phyloP scores from a whole-genome alignment of 2,888 invertebrate species.

The Idaea aversata region DNA sequence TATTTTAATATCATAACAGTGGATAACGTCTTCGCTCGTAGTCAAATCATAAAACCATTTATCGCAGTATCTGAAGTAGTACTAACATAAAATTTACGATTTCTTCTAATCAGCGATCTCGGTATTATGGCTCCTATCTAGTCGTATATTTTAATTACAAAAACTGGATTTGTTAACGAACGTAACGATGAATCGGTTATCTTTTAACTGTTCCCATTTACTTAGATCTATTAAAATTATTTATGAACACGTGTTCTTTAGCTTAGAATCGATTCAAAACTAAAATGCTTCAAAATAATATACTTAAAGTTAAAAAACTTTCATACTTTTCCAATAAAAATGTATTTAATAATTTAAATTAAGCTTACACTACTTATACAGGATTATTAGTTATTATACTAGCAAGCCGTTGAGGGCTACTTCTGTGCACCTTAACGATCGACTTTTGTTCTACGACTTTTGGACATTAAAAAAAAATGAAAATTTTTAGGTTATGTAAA shows the following conservation, averaged over 20 bases:
- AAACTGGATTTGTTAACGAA: slow-evolving; percentile 40
- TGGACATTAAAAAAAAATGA: too few species aligned
- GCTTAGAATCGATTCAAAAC: not conserved
- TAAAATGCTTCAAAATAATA: not conserved
- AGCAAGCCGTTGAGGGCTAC: too few species aligned
- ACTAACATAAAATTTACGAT: slow-evolving; percentile 36
- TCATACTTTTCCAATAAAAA: not conserved
- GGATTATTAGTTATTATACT: too few species aligned
- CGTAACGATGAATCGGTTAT: slow-evolving; percentile 31
- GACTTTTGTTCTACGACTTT: too few species aligned
- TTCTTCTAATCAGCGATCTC: slow-evolving; percentile 36
- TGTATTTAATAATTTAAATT: not conserved
- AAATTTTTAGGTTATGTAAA: too few species aligned
- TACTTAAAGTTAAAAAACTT: not conserved
- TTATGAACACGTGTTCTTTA: not conserved
- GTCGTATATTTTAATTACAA: slow-evolving; percentile 47
- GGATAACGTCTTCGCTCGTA: slow-evolving; percentile 5
- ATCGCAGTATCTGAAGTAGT: slow-evolving; percentile 19
- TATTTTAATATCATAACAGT: slow-evolving; percentile 1
- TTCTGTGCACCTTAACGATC: too few species aligned
- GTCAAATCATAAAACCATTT: slow-evolving; percentile 9
- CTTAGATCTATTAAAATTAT: slow-evolving; percentile 13
- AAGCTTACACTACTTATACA: not conserved
- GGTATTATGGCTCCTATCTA: slow-evolving; percentile 39
- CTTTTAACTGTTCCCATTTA: slow-evolving; percentile 28